Conservation (phyloP, 2,797 vertebrate species). For the Myiothlypis coronata region DNA sequence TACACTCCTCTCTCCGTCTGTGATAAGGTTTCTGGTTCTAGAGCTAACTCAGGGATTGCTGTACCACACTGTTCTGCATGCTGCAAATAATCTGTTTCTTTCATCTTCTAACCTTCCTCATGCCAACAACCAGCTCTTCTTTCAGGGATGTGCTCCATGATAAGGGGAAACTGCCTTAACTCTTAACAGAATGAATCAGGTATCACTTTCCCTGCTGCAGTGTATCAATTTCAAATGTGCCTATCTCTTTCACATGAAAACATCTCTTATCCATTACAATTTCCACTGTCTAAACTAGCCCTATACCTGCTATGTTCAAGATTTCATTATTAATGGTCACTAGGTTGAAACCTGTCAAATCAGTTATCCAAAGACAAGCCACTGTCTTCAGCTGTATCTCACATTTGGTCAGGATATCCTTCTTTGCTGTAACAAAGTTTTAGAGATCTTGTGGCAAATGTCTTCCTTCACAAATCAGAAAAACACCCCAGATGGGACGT, state of each 20-base stretch:
- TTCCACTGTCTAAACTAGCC: not conserved
- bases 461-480: not conserved
- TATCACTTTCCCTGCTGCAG: not conserved
- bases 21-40: not conserved
- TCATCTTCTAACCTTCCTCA: not conserved
- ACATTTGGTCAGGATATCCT: not conserved
- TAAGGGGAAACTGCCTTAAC: not conserved
- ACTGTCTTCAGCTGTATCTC: not conserved
- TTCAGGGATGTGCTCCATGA: not conserved
- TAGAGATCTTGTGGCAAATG: not conserved
- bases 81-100: not conserved
- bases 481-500: accelerated
- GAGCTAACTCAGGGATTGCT: not conserved
- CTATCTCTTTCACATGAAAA: not conserved
- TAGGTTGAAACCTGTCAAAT: not conserved
- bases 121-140: not conserved
- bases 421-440: not conserved
- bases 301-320: not conserved
- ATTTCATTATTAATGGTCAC: not conserved
- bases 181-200: not conserved
- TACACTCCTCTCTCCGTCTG: not conserved
- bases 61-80: not conserved
- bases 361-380: not conserved
- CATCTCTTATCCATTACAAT: not conserved
- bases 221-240: not conserved